phyloP scores from a whole-genome alignment of 64 coral and sea anemone species.

The Montipora sp. region DNA sequence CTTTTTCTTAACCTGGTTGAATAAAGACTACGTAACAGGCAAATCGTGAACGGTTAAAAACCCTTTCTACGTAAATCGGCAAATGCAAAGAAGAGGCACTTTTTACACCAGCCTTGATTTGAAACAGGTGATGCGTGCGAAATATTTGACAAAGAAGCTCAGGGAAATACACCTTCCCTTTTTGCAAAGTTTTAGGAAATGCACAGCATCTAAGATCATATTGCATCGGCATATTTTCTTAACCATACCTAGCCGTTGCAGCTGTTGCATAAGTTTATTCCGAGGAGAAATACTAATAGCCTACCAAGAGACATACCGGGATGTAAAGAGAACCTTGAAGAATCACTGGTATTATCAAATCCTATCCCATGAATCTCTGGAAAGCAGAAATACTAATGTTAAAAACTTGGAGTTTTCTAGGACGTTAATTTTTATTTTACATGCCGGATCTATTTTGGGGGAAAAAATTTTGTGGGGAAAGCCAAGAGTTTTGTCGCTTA shows the following conservation, averaged over 20 bases:
- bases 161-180: not conserved
- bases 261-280: not conserved
- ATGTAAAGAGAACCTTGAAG: not conserved
- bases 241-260: not conserved
- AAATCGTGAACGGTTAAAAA: not conserved
- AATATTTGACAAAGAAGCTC: no score
- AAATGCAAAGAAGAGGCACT: not conserved
- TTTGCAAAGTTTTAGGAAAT: not conserved
- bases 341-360: not conserved
- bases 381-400: not conserved
- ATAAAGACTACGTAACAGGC: not conserved
- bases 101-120: no score
- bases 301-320: not conserved
- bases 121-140: no score
- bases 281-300: not conserved
- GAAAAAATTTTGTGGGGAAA: not conserved
- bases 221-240: not conserved
- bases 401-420: not conserved
- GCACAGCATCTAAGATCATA: not conserved
- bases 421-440: not conserved
- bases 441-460: not conserved
- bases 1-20: not conserved
- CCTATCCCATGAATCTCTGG: not conserved
- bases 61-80: not conserved
- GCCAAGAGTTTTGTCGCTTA: not conserved